phyloP scores from a whole-genome alignment of 2,888 invertebrate genomes.

The Brachyopa scutellaris region DNA sequence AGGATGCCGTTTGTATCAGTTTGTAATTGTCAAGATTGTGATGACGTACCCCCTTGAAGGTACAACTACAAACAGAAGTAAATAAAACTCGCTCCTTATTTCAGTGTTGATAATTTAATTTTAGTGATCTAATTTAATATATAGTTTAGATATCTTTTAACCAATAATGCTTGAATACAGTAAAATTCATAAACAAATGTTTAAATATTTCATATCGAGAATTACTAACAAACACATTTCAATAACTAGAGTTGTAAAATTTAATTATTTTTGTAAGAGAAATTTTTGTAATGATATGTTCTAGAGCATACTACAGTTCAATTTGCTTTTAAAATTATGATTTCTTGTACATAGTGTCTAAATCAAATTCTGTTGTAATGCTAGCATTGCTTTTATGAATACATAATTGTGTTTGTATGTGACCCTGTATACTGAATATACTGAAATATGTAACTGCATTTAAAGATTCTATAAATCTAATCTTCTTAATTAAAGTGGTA shows the following conservation, averaged over 20 bases:
- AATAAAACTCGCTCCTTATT: too few species aligned
- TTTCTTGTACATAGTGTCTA: neutral
- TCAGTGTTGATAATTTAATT: constrained; percentile 3
- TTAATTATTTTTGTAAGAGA: neutral
- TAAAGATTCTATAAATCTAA: constrained; percentile 1
- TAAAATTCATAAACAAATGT: neutral
- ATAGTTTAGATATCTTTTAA: neutral
- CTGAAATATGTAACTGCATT: constrained; percentile 10
- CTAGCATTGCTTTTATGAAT: neutral
- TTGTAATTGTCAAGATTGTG: too few species aligned
- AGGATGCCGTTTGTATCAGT: too few species aligned
- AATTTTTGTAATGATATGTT: constrained; percentile 58
- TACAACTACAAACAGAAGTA: too few species aligned
- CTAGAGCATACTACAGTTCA: constrained; percentile 34
- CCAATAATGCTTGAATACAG: constrained; percentile 7
- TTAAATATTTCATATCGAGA: neutral
- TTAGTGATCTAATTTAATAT: neutral
- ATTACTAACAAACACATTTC: constrained; percentile 8
- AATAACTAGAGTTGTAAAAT: constrained; percentile 40
- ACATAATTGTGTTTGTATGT: neutral
- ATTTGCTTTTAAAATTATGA: neutral
- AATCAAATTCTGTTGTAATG: neutral
- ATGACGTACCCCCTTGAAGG: too few species aligned
- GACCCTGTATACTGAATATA: neutral
- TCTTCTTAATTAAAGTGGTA: neutral